phyloP scores from a whole-genome alignment of 2,113 vertebrate genomes.

The Eptesicus fuscus region DNA sequence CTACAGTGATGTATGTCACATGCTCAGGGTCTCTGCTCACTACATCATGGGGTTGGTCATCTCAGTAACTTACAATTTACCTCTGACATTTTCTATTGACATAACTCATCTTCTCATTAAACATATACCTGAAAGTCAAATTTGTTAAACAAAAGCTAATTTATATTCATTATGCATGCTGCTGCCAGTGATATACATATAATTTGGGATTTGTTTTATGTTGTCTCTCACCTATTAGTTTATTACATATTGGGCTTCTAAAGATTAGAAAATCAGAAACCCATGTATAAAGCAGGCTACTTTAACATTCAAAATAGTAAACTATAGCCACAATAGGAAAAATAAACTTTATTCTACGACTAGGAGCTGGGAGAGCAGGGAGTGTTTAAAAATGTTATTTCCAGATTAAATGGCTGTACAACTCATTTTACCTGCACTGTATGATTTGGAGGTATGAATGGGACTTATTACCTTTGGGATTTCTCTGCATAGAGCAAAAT shows the following conservation, averaged over 20 bases:
- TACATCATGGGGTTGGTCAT: background rate
- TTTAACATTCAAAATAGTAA: slow-evolving; percentile 24
- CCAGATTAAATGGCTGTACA: background rate
- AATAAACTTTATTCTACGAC: background rate
- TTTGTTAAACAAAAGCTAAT: background rate
- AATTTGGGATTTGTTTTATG: background rate
- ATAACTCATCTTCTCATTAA: background rate
- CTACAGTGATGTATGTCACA: background rate
- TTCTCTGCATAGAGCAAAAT: background rate
- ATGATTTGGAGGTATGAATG: background rate
- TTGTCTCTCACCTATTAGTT: background rate
- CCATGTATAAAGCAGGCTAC: background rate
- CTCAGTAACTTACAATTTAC: background rate
- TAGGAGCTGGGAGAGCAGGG: background rate
- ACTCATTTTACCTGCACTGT: background rate
- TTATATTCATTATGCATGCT: background rate
- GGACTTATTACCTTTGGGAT: background rate
- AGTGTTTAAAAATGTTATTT: background rate
- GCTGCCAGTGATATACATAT: background rate
- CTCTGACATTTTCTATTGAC: background rate
- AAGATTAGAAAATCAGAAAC: background rate
- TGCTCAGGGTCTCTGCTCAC: background rate
- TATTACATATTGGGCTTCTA: background rate
- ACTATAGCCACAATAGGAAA: background rate
- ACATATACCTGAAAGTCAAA: background rate